Evolutionary conservation across 1,140 invertebrate genomes (phyloP), one percentile per base, ranked within the genome.

Genomic region (Pararge aegeria): DNA sequence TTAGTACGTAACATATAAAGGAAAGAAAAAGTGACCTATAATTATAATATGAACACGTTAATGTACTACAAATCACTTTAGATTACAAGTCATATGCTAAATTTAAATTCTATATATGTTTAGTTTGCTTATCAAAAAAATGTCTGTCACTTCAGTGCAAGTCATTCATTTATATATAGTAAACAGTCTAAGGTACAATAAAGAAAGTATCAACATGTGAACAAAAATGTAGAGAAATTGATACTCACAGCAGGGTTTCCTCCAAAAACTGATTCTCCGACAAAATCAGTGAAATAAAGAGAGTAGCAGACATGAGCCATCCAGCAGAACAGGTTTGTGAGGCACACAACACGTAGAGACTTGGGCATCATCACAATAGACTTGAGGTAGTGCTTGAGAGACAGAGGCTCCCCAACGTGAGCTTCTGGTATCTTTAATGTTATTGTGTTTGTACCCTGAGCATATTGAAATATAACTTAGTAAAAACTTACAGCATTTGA

Each of bases 271-370:
- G 96, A 94, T 89, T 99, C 97, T 0, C 97, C 98, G 5, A 99
- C 97, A 81, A 98, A 99, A 87, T 99, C 97, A 0, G 98, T 99
- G 80, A 99, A 99, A 84, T 98, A 99, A 0, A 99, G 90, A 0
- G 97, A 98, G 78, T 99, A 99, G 82, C 97, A 98, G 1, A 99
- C 97, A 55, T 99, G 95, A 0, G 97, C 96, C 97, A 98, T 98
- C 98, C 98, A 99, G 77, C 97, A 98, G 83, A 98, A 98, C 0
- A 98, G 91, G 90, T 99, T 99, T 0, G 97, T 98, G 2, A 98
- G 63, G 75, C 98, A 99, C 0, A 99, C 92, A 68, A 97, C 93
- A 30, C 94, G 92, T 55, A 99, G 89, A 1, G 96, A 97, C 57
- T 91, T 89, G 0, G 98, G 97, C 96, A 99, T 98, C 54, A 94